Conservation (phyloP, 1,140 invertebrate genomes). For the Asobara japonica region DNA sequence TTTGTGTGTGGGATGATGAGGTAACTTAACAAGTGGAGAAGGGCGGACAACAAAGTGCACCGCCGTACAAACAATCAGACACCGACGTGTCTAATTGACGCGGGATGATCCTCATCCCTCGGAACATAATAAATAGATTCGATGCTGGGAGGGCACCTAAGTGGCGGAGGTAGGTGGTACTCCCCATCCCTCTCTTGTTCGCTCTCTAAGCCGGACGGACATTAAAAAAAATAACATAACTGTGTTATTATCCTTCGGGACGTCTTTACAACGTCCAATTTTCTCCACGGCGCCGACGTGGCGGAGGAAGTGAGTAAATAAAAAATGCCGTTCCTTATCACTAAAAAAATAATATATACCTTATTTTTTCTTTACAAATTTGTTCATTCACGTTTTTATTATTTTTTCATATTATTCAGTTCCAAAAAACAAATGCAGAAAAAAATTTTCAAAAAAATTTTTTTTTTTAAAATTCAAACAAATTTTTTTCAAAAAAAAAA, state of each 20-base stretch:
- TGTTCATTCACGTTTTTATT: too few relatives aligned
- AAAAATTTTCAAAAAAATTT: too few relatives aligned
- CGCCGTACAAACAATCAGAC: slow-evolving; percentile 38
- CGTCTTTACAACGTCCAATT: slow-evolving; percentile 31
- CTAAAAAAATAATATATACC: too few relatives aligned
- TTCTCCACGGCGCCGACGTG: slow-evolving; percentile 32
- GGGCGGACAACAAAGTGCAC: slow-evolving; percentile 25
- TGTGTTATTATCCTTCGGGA: slow-evolving; percentile 40
- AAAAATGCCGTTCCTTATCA: too few relatives aligned
- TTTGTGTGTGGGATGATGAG: background rate
- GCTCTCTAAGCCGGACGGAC: slow-evolving; percentile 26
- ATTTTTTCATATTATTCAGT: too few relatives aligned
- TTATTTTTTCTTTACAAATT: too few relatives aligned
- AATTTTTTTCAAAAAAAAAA: too few relatives aligned
- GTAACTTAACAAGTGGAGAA: background rate
- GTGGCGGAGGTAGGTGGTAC: slow-evolving; percentile 31
- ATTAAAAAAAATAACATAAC: slow-evolving; percentile 34
- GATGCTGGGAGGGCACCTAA: slow-evolving; percentile 40
- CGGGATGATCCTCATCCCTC: slow-evolving; percentile 24
- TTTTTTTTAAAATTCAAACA: too few relatives aligned
- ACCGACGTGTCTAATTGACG: slow-evolving; percentile 37
- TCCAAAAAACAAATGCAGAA: too few relatives aligned
- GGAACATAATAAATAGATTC: slow-evolving; percentile 51
- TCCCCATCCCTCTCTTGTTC: slow-evolving; percentile 1
- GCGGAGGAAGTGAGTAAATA: background rate